A percentile compares a stretch with the other conserved stretches of the same genome.
Conservation (phyloP, 1,140 invertebrate species). For the Oryctes rhinoceros region DNA sequence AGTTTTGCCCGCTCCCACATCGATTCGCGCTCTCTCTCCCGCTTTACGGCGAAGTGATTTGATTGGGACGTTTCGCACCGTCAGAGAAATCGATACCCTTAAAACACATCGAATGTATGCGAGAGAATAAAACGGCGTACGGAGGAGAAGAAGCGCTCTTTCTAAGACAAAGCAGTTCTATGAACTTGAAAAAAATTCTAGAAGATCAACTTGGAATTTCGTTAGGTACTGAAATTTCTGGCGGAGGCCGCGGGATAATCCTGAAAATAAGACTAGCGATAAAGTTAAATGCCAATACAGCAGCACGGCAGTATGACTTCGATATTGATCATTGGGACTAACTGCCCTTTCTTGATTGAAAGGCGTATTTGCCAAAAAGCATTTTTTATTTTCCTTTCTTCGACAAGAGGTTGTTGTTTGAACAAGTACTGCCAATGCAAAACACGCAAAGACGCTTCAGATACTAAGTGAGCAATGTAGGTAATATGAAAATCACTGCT, state of each 20-base stretch:
- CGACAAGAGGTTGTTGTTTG: too few relatives aligned
- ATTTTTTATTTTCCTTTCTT: too few relatives aligned
- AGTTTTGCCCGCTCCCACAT: slow-evolving; percentile 11
- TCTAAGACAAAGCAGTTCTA: neutral
- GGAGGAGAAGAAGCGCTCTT: slow-evolving; percentile 1
- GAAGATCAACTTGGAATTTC: neutral
- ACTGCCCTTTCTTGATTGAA: neutral
- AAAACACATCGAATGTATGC: neutral
- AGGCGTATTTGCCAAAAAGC: neutral
- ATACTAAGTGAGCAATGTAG: too few relatives aligned
- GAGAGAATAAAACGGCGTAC: neutral
- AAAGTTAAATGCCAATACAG: neutral
- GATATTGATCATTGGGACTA: neutral
- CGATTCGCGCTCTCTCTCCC: slow-evolving; percentile 25
- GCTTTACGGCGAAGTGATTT: slow-evolving; percentile 10
- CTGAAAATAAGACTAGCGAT: neutral
- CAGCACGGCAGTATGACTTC: neutral
- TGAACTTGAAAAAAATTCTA: neutral
- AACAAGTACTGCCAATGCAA: too few relatives aligned
- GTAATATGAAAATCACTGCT: too few relatives aligned
- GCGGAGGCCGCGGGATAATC: neutral
- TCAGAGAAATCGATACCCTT: slow-evolving; percentile 22
- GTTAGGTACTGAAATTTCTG: neutral
- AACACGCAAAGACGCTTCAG: too few relatives aligned
- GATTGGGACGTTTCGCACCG: slow-evolving; percentile 27